These are phyloP conservation scores for Sarcophaga variegata DNA, from an alignment of 2,888 invertebrate genomes.

Conservation along the genomic window DNA sequence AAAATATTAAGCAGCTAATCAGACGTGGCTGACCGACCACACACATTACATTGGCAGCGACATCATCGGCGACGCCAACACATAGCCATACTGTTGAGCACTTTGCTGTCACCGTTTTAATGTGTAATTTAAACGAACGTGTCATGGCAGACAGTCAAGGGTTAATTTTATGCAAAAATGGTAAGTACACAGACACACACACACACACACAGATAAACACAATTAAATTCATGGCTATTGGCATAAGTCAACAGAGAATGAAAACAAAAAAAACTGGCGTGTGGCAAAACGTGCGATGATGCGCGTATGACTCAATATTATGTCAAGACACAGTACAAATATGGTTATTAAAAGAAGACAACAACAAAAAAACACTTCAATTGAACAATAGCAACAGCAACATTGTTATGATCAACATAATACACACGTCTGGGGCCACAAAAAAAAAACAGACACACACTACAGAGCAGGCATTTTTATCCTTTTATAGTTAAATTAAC, in stretches of 20 bases:
- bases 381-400: constrained; percentile 9
- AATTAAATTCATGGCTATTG: constrained; percentile 1
- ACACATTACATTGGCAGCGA: constrained; percentile 6
- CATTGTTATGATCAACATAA: constrained; percentile 39
- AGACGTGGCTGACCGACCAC: constrained; percentile 44
- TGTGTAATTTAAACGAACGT: constrained; percentile 55
- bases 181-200: background rate
- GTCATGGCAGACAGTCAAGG: constrained; percentile 64
- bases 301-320: constrained; percentile 69
- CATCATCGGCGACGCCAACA: background rate
- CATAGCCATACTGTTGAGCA: constrained; percentile 7
- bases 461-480: constrained; percentile 50
- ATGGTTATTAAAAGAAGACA: constrained; percentile 56
- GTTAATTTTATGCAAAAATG: constrained; percentile 63
- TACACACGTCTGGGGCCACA: constrained; percentile 17
- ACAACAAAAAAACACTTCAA: constrained; percentile 16
- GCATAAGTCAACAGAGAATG: background rate
- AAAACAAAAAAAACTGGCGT: constrained; percentile 44
- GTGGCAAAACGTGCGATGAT: constrained; percentile 69
- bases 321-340: constrained; percentile 52
- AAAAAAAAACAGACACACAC: constrained; percentile 27
- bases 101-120: constrained; percentile 40
- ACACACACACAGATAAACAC: background rate
- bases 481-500: constrained; percentile 72
- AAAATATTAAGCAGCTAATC: background rate